Evolutionary conservation across 2,888 invertebrate genomes (phyloP), one percentile per base, ranked within the genome.

Genomic region (Drosophila heteroneura): DNA sequence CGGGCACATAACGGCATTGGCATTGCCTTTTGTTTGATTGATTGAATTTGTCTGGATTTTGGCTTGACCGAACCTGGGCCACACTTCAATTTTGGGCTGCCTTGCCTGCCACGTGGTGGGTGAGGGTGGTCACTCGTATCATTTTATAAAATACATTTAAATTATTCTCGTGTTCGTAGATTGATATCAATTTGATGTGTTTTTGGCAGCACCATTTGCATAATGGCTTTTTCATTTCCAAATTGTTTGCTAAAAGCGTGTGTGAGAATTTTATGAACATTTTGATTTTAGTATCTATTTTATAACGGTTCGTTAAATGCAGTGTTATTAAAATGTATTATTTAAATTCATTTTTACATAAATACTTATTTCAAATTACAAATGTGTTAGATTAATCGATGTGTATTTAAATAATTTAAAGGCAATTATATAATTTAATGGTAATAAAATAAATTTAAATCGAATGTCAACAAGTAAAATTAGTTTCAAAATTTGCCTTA

Each of bases 11-110:
- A 35, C 57, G 37, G 54, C 28, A 57, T 87, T 89, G 90, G 76
- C 81, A 87, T 89, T 89, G 82, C 89, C 69, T 76, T 74, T 75
- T 80, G 84, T 82, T 90, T 89, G 89, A 90, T 91, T 90, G 91
- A 91, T 90, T 90, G 91, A 89, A 89, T 86, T 89, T 88, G 78
- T 78, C 81, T 72, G 72, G 53, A 63, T 64, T 65, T 71, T 66
- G 57, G 56, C 67, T 61, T 52, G 67, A 22, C 49, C 49, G 37
- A 62, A 30, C 56, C 53, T 37, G 32, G 26, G n/a, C 47, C 28
- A 41, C 28, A 59, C 54, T 67, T 58, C 64, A 62, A 67, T 54
- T 22, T 54, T 62, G 54, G 47, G 64, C 52, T n/a, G 2, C 28
- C 44, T 49, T 64, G 37, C 37, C 41, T 14, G 28, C 28, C 49